These are phyloP conservation scores for Dicyrtomina minuta DNA, from an alignment of 2,888 invertebrate genomes.

Conservation along the genomic window DNA sequence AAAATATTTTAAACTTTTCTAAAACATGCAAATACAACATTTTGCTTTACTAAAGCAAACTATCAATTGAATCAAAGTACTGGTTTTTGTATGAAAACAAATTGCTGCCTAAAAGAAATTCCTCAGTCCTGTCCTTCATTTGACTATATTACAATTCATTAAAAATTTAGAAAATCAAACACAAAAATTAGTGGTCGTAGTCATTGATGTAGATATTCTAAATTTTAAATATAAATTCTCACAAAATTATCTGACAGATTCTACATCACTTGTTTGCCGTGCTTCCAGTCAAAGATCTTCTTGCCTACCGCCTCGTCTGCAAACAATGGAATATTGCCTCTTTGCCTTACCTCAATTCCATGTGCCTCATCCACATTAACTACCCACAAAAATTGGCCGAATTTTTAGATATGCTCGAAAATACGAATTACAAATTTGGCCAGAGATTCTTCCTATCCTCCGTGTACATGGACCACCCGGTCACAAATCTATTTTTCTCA, in stretches of 20 bases:
- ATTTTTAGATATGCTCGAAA: conserved; percentile 18
- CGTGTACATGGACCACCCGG: conserved; percentile 25
- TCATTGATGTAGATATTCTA: neutral
- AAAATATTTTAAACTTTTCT: too few species aligned
- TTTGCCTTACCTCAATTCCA: conserved; percentile 1
- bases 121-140: too few species aligned
- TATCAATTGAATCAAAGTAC: too few species aligned
- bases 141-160: too few species aligned
- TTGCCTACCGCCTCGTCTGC: conserved; percentile 42
- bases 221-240: neutral
- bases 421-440: conserved; percentile 2
- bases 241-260: neutral
- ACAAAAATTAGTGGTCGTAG: neutral
- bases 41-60: too few species aligned
- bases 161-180: neutral
- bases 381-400: conserved; percentile 14
- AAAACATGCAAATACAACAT: too few species aligned
- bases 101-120: too few species aligned
- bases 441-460: conserved; percentile 17
- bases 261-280: conserved; percentile 14
- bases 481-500: conserved; percentile 15
- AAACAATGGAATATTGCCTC: conserved; percentile 38
- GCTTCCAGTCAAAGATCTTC: conserved; percentile 43
- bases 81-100: too few species aligned
- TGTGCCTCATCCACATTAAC: conserved; percentile 15